These are phyloP conservation scores for Malacoraja senta DNA, from an alignment of 2,797 vertebrate species.

Conservation along the genomic window DNA sequence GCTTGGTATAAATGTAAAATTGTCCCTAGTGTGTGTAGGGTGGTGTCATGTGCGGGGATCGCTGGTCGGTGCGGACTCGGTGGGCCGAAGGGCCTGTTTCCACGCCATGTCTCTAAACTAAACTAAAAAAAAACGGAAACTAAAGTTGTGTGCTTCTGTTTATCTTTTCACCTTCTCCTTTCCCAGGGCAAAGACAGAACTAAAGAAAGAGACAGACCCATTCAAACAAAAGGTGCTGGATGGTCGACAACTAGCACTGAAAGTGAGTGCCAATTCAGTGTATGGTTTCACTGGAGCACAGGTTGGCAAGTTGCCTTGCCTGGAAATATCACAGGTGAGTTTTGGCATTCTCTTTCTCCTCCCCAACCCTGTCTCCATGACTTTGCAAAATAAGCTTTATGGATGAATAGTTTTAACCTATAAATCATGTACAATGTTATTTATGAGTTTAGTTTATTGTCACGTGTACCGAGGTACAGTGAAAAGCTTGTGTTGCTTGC, in stretches of 20 bases:
- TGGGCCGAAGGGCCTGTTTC: too few species aligned
- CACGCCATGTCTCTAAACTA: too few species aligned
- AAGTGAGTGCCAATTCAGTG: constrained; percentile 87
- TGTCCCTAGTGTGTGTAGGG: too few species aligned
- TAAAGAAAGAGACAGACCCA: constrained; percentile 80
- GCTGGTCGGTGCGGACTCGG: too few species aligned
- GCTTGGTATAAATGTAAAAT: too few species aligned
- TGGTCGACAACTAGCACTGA: constrained; percentile 79
- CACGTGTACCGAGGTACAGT: too few species aligned
- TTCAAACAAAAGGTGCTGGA: constrained; percentile 84
- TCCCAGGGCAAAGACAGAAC: constrained; percentile 74
- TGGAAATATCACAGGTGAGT: constrained; percentile 86
- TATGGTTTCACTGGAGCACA: constrained; percentile 90
- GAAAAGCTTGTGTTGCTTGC: too few species aligned
- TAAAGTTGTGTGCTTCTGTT: background rate
- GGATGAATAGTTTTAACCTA: background rate
- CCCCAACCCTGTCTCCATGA: background rate
- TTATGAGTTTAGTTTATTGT: background rate
- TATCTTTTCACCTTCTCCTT: background rate
- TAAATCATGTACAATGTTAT: background rate
- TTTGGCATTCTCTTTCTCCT: background rate
- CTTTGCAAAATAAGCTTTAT: background rate
- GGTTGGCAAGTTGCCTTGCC: constrained; percentile 81
- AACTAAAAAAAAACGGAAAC: background rate
- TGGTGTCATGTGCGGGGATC: too few species aligned